These are phyloP conservation scores for Embiotoca jacksoni DNA, from an alignment of 2,113 vertebrate species.

Conservation along the genomic window DNA sequence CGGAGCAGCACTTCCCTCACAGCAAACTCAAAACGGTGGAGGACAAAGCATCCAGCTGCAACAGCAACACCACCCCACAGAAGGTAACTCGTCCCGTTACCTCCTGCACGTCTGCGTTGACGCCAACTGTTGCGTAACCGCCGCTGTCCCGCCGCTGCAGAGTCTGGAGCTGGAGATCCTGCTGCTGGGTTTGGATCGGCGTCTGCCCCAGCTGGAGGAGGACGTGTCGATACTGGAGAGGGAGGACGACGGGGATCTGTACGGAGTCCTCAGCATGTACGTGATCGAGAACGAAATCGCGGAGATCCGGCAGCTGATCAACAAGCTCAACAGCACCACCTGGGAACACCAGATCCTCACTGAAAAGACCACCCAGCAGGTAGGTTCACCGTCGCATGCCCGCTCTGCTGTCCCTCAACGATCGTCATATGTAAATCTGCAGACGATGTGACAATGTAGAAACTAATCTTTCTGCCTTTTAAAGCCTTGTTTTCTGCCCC, in stretches of 20 bases:
- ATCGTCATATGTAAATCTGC: too few relatives aligned
- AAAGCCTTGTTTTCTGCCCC: too few relatives aligned
- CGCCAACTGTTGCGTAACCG: too few relatives aligned
- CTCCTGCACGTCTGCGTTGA: too few relatives aligned
- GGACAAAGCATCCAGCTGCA: slow-evolving; percentile 60
- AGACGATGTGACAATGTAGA: too few relatives aligned
- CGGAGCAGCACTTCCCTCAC: slow-evolving; percentile 67
- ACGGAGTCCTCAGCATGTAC: slow-evolving; percentile 72
- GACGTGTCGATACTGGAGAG: slow-evolving; percentile 71
- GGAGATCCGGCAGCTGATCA: slow-evolving; percentile 71
- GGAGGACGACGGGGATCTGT: slow-evolving; percentile 79
- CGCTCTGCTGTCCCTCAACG: too few relatives aligned
- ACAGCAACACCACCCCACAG: slow-evolving; percentile 43
- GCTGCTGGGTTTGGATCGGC: slow-evolving; percentile 72
- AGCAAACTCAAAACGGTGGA: slow-evolving; percentile 58
- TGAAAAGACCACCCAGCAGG: slow-evolving; percentile 34
- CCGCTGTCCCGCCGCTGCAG: slow-evolving; percentile 45
- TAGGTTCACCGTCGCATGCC: slow-evolving; percentile 20
- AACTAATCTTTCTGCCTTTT: too few relatives aligned
- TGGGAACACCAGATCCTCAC: slow-evolving; percentile 25
- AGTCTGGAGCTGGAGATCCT: slow-evolving; percentile 61
- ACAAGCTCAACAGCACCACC: slow-evolving; percentile 69
- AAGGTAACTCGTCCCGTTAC: slow-evolving; percentile 61
- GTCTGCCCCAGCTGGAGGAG: slow-evolving; percentile 68
- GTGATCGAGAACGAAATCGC: slow-evolving; percentile 80